Base-by-base conservation (phyloP, 2,888 invertebrate genomes). In the Drosophila macrospina region DNA sequence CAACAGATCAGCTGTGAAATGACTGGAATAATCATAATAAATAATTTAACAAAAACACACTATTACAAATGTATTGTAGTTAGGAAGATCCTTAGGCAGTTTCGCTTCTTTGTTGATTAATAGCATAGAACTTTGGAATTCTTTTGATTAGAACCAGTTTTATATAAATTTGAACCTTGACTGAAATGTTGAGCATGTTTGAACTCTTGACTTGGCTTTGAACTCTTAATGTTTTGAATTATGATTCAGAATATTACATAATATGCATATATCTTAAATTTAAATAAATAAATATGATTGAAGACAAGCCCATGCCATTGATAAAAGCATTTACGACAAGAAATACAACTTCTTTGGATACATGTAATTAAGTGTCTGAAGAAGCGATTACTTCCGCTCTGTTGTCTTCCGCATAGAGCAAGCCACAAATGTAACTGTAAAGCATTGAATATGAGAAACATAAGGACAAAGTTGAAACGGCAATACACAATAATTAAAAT, bases 341-440 rank as follows among this genome's bases (percentile, higher is more conserved):
- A 68, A 45, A 48, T 47, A 34, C 51, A 20, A 47, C 60, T 13
- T 39, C 8, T 32, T 45, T 15, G 60, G 32, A 52, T 20, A 15
- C 32, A 59, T 20, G 39, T 50, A 24, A 32, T 61, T 48, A 59
- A 51, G 16, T 32, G 10, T 34, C 54, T 48, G 42, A 62, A 66
- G 60, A 64, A 48, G 54, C 24, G n/a, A 44, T 51, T 54, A 26
- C 47, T 47, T 41, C 59, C 50, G 54, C 32, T 24, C 24, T 34
- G 11, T 50, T 45, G 48, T 64, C 86, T 83, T 83, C 83, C 83
- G 83, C 78, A 61, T 83, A 48, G 37, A 16, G 13, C 55, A 51
- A 37, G 5, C 4, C 41, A 15, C 32, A 69, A 74, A 73, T 85
- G 83, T 83, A 83, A 83, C 82, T 82, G 86, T 83, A 82, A 82